Evolutionary conservation across 37 sponge, comb jelly and placozoan genomes (phyloP), one percentile per base, ranked within the genome.

Genomic region (Agelas oroides): DNA sequence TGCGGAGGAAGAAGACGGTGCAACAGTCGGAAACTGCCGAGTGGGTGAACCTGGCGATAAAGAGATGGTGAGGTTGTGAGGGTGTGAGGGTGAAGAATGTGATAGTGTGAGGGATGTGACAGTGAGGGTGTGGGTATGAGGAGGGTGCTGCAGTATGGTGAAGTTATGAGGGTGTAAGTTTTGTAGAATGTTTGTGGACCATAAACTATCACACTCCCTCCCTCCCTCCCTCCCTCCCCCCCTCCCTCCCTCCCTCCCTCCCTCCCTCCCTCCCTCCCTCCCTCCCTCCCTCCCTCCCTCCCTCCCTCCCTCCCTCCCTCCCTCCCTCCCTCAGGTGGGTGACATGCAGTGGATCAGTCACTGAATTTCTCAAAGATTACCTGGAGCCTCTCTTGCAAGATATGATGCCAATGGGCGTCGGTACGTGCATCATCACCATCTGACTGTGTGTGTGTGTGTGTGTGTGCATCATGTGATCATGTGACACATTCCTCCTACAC

Each of bases 1-100:
- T 77, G 46, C 32, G 53, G 14, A 52, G 78, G 56, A 76, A 77
- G 54, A 75, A 76, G 76, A 38, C 62, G 1, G 35, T 69, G 1
- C 35, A 46, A 13, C 53, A 34, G 0, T 37, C 76, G 23, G 89
- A 88, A 64, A 33, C 78, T 3, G 83, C 84, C 1, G 89, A 88
- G 70, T 88, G 89, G 89, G 63, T 83, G 14, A 88, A 82, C 57
- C 13, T 88, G 12, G 84, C 78, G 12, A 55, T 88, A 23, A 88
- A 88, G 68, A 82, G 78, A 83, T 88, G 89, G 89, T 82, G 28
- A 70, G 89, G 14, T 28, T 1, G 1, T 37, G 54, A 6, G 70
- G 2, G 34, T 27, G 35, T 11, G 34, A 16, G 21, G 37, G 34
- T 33, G 21, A 27, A 24, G n/a, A n/a, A n/a, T n/a, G n/a, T n/a